phyloP scores from a whole-genome alignment of 37 sponge, comb jelly and placozoan genomes.

The Chondrosia reniformis region DNA sequence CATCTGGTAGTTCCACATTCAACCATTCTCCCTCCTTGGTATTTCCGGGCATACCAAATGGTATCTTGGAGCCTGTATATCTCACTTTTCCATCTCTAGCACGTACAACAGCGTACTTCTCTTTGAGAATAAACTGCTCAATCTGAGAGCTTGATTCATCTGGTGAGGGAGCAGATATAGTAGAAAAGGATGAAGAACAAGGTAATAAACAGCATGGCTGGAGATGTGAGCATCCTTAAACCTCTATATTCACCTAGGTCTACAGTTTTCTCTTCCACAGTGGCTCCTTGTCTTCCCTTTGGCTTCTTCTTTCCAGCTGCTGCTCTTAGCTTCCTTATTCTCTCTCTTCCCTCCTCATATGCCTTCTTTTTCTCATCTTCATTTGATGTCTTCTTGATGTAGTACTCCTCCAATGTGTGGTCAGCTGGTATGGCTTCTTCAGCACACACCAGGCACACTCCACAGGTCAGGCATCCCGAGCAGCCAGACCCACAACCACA shows the following conservation, averaged over 20 bases:
- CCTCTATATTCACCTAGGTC: neutral
- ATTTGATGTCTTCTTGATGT: neutral
- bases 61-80: slow-evolving; percentile 59
- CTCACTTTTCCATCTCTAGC: slow-evolving; percentile 70
- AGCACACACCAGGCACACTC: slow-evolving; percentile 8
- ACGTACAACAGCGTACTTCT: slow-evolving; percentile 46
- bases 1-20: slow-evolving; percentile 52
- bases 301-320: slow-evolving; percentile 6
- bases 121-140: slow-evolving; percentile 40
- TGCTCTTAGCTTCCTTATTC: neutral
- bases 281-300: neutral
- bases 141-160: slow-evolving; percentile 53
- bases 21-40: slow-evolving; percentile 61
- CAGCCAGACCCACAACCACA: slow-evolving; percentile 29
- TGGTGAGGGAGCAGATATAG: neutral
- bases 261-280: slow-evolving; percentile 17
- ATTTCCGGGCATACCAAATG: slow-evolving; percentile 53
- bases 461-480: slow-evolving; percentile 18
- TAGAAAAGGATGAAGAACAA: neutral
- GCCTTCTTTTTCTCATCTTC: neutral
- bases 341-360: neutral
- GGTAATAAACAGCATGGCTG: neutral
- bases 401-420: slow-evolving; percentile 19
- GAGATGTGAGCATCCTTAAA: neutral
- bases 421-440: neutral